Evolutionary conservation across 2,888 invertebrate species (phyloP), one percentile per base, ranked within the genome.

Genomic region (Acheta domesticus): DNA sequence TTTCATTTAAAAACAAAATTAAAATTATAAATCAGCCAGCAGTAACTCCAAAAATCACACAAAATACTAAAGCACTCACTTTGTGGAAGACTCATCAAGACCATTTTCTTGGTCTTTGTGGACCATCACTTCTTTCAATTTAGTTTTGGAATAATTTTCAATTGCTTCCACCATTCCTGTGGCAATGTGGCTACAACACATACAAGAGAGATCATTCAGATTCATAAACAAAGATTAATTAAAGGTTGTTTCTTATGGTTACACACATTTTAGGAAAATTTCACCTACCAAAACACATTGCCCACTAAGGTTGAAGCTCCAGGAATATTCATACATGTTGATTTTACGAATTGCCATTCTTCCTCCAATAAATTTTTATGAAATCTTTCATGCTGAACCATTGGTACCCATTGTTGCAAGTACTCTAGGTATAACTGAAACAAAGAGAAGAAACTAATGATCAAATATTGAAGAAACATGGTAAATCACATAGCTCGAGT

Each of bases 261-360:
- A 19, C 14, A 62, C n/a, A 62, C 2, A 1, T 8, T 62, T 12
- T 5, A 62, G 16, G n/a, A 62, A 62, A 62, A 8, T 12, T 62
- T 16, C 62, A 85, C 87, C 86, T 83, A 93, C 92, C 94, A 93
- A 87, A 96, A 96, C 82, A 93, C 92, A 77, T 90, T 89, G 0
- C 93, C 93, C 76, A 95, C 94, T 79, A 93, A 88, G 48, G 90
- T 89, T 83, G 93, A 92, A 83, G 94, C 96, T 79, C 92, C 92
- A 14, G 90, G 89, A 83, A 95, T 92, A 87, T 93, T 91, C n/a
- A 92, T 91, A 83, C 94, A 93, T 79, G 95, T 92, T 2, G 91
- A 88, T 84, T 93, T 93, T 0, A 94, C 93, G 87, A 97, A 97
- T 82, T 90, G 90, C 96, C 96, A 97, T 86, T 97, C 97, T 81